phyloP scores from a whole-genome alignment of 2,888 invertebrate genomes.

The Cheilosia impressa region DNA sequence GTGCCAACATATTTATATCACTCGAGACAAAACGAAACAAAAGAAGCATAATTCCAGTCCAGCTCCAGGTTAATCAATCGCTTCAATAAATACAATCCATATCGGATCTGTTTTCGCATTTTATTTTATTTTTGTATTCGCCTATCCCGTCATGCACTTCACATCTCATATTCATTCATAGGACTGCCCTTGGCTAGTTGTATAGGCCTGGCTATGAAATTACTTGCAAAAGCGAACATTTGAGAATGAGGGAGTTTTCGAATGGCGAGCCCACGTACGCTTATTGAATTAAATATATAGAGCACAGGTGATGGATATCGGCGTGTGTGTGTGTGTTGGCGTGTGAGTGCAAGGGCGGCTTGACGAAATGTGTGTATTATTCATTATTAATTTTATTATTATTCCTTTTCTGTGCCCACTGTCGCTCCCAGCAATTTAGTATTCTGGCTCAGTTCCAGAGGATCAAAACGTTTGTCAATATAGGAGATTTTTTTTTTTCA shows the following conservation, averaged over 20 bases:
- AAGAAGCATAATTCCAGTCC: constrained; percentile 25
- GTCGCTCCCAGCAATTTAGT: constrained; percentile 31
- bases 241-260: constrained; percentile 26
- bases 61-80: constrained; percentile 66
- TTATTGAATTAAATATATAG: constrained; percentile 72
- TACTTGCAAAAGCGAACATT: constrained; percentile 43
- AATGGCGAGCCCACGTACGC: constrained; percentile 46
- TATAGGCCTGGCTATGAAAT: constrained; percentile 51
- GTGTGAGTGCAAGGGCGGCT: background rate
- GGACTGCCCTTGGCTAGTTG: constrained; percentile 9
- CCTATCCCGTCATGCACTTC: constrained; percentile 19
- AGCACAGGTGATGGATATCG: constrained; percentile 57
- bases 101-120: constrained; percentile 43
- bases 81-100: constrained; percentile 68
- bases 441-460: constrained; percentile 69
- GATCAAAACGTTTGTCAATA: constrained; percentile 72
- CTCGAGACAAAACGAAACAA: constrained; percentile 4
- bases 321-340: background rate
- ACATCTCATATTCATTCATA: constrained; percentile 36
- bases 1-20: constrained; percentile 34
- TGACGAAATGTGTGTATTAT: constrained; percentile 61
- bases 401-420: constrained; percentile 17
- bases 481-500: constrained; percentile 17
- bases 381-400: constrained; percentile 73
- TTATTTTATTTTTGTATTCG: constrained; percentile 16